A percentile compares a stretch with the other conserved stretches of the same genome.
phyloP scores from a whole-genome alignment of 2,888 invertebrate species.

The Clepsis dumicolana region DNA sequence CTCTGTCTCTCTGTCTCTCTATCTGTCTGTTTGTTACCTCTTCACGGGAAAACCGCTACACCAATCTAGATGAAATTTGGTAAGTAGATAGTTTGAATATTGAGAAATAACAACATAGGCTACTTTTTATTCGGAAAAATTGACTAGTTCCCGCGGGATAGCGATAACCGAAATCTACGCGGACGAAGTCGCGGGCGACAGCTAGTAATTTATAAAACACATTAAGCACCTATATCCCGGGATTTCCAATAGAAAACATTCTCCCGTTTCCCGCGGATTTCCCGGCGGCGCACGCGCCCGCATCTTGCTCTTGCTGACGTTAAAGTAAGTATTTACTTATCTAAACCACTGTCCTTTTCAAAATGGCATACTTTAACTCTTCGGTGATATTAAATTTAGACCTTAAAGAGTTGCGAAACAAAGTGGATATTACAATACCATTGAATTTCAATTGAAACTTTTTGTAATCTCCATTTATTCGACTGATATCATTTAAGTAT shows the following conservation, averaged over 20 bases:
- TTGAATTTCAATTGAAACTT: not conserved
- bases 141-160: no score
- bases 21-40: no score
- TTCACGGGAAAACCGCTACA: no score
- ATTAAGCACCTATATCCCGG: not conserved
- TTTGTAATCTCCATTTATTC: not conserved
- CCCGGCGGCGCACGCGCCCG: slow-evolving; percentile 25
- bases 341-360: not conserved
- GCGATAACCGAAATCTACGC: no score
- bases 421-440: not conserved
- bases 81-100: no score
- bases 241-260: slow-evolving; percentile 13
- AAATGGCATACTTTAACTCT: not conserved
- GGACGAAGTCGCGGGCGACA: no score
- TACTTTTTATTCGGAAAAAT: no score
- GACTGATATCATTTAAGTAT: not conserved
- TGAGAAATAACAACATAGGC: no score
- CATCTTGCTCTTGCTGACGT: not conserved
- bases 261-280: slow-evolving; percentile 28
- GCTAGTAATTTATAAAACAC: not conserved
- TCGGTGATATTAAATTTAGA: not conserved
- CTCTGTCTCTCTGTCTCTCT: no score
- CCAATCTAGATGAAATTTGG: no score
- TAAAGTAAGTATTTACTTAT: not conserved
- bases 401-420: not conserved